phyloP scores from a whole-genome alignment of 1,140 invertebrate genomes.

The Plectrocnemia conspersa region DNA sequence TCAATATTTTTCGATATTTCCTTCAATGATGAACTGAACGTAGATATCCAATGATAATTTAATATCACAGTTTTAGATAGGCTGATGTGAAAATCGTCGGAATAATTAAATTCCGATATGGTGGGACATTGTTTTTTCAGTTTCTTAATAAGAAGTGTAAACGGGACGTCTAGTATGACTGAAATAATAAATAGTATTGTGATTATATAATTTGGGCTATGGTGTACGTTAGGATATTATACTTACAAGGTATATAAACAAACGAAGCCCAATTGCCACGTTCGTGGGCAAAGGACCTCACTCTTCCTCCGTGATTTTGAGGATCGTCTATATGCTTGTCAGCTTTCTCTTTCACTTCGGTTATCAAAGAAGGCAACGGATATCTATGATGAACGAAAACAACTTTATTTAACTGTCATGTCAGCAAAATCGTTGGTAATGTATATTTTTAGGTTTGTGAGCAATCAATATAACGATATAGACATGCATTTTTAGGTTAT shows the following conservation, averaged over 20 bases:
- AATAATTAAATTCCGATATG: conserved; percentile 35
- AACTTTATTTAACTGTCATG: background rate
- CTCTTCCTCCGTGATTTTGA: conserved; percentile 57
- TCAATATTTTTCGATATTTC: background rate
- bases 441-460: background rate
- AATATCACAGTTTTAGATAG: conserved; percentile 40
- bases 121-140: conserved; percentile 33
- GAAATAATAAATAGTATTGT: conserved; percentile 29
- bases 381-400: background rate
- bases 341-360: conserved; percentile 4
- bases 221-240: conserved; percentile 5
- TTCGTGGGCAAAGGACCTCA: conserved; percentile 69
- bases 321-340: conserved; percentile 55
- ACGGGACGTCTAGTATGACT: conserved; percentile 38
- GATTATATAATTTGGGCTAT: background rate
- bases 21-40: conserved; percentile 20
- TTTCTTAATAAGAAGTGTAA: conserved; percentile 38
- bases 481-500: background rate
- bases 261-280: conserved; percentile 77
- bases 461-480: background rate
- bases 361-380: conserved; percentile 10
- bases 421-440: background rate
- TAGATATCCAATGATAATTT: conserved; percentile 30
- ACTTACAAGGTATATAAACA: conserved; percentile 66
- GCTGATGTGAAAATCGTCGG: conserved; percentile 45